Base-by-base conservation (phyloP, 2,113 vertebrate species). In the Raja brachyura region DNA sequence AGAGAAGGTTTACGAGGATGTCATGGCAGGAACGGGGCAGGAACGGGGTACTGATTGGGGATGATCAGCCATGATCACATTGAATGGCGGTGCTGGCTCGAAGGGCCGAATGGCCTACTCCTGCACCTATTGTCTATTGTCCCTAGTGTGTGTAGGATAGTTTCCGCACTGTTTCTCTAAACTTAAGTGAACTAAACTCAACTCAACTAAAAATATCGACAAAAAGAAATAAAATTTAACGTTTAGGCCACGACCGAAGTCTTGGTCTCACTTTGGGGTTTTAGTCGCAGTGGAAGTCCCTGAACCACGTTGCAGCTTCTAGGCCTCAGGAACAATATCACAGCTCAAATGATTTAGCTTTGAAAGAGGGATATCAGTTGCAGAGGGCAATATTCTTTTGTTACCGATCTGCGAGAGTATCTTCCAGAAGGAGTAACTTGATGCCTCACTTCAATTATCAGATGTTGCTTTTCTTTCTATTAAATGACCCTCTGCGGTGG, bases 261-360 rank as follows among this genome's bases (percentile, higher is more conserved):
- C 20, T 92, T 18, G 39, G 88, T 25, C 63, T 90, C 66, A 92
- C 63, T 92, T 48, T 79, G 9, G 31, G 39, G 31, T 73, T 85
- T 59, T 56, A 85, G 48, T 59, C 11, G 14, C 68, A 54, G 18
- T 25, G 68, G 48, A 6, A 68, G 33, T 25, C 13, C 33, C 54
- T 54, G 68, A 22, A 66, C 73, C 31, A 28, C 28, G 31, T 92
- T 92, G 54, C 90, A 92, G 33, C 83, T 88, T 88, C 61, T 88
- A 11, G 63, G 83, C n/a, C 83, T 31, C 31, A n/a, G 5, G 59
- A 73, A 73, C 22, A 18, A 48, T 54, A 92, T 54, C 68, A 92
- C 66, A 73, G 33, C 33, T 73, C 66, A 70, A 92, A 48, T 92
- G 31, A 54, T 68, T 73, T 92, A 90, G 86, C 66, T 68, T 68